These are phyloP conservation scores for Limonius californicus DNA, from an alignment of 1,140 invertebrate genomes.

Conservation along the genomic window DNA sequence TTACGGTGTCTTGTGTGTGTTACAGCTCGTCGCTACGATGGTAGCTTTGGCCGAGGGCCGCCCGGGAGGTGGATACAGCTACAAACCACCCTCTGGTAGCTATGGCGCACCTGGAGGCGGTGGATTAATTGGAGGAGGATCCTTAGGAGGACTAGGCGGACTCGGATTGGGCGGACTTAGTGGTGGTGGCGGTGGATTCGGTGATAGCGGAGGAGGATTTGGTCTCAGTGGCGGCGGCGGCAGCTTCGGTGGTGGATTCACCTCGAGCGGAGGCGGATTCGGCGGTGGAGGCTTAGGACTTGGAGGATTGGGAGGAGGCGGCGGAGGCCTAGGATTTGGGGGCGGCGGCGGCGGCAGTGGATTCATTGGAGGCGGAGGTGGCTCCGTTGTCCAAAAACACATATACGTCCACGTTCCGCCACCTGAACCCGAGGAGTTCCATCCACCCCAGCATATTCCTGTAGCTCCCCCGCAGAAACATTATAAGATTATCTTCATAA, in stretches of 20 bases:
- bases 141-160: constrained; percentile 17
- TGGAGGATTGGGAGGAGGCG: constrained; percentile 13
- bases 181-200: constrained; percentile 6
- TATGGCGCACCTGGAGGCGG: constrained; percentile 32
- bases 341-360: constrained; percentile 17
- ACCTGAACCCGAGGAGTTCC: constrained; percentile 67
- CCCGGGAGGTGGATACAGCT: constrained; percentile 40
- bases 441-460: constrained; percentile 53
- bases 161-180: background rate
- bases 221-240: constrained; percentile 8
- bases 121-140: constrained; percentile 31
- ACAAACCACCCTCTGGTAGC: constrained; percentile 33
- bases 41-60: constrained; percentile 35
- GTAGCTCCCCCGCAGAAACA: constrained; percentile 69
- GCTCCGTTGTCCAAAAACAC: constrained; percentile 61
- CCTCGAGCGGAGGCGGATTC: background rate
- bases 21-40: constrained; percentile 32
- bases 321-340: constrained; percentile 4
- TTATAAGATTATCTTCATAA: constrained; percentile 88
- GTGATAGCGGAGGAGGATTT: background rate
- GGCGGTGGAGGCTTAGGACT: background rate
- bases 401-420: constrained; percentile 72
- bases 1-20: constrained; percentile 20
- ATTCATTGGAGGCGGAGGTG: constrained; percentile 4
- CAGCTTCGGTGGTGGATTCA: background rate